Evolutionary conservation across 1,140 invertebrate species (phyloP).

Genomic region (Formica selysi): DNA sequence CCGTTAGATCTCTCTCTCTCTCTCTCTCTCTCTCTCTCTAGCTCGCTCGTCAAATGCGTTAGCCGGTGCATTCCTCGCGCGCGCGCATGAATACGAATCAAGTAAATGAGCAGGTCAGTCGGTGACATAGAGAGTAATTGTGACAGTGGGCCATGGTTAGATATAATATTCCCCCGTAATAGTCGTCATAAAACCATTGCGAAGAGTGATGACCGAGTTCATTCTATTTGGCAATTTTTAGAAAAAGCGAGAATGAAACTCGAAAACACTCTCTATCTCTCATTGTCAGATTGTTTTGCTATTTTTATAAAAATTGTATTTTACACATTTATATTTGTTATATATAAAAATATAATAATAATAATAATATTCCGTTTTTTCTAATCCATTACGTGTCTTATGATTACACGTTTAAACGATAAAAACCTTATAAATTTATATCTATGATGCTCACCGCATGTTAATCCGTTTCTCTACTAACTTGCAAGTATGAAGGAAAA

Average conservation of each 20-base stretch:
- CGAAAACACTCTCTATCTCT: not conserved
- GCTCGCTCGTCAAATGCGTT: too few relatives aligned
- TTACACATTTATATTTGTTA: too few relatives aligned
- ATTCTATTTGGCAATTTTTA: not conserved
- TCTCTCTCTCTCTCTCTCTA: not conserved
- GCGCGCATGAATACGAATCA: slow-evolving; percentile 6
- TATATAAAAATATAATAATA: too few relatives aligned
- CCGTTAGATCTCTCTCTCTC: slow-evolving; percentile 41
- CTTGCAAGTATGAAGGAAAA: not conserved
- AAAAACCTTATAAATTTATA: too few relatives aligned
- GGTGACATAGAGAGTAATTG: slow-evolving; percentile 14
- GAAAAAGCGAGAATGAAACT: not conserved
- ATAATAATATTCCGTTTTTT: too few relatives aligned
- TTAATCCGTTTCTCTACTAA: too few relatives aligned
- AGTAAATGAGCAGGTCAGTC: slow-evolving; percentile 26
- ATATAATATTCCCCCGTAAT: slow-evolving; percentile 2
- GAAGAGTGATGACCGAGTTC: not conserved
- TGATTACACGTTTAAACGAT: too few relatives aligned
- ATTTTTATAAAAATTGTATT: not conserved
- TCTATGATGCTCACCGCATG: too few relatives aligned
- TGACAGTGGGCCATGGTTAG: slow-evolving; percentile 39
- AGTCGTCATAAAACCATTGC: not conserved
- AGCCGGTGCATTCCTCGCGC: too few relatives aligned
- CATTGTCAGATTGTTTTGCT: not conserved
- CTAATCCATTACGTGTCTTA: too few relatives aligned